These are phyloP conservation scores for Pseudomugil gertrudae DNA, from an alignment of 2,797 vertebrate genomes.

Conservation along the genomic window DNA sequence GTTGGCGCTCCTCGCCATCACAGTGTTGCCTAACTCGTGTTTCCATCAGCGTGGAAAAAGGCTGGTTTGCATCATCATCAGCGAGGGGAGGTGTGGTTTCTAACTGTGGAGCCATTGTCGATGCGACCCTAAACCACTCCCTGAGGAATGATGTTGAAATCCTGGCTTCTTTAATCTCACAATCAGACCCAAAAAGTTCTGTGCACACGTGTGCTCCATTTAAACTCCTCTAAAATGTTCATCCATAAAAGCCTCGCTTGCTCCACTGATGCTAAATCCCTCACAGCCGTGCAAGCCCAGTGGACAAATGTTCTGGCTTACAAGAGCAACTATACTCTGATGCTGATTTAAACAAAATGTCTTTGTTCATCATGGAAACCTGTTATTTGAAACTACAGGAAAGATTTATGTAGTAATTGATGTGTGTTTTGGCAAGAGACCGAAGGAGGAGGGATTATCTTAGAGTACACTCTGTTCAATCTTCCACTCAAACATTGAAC, in stretches of 20 bases:
- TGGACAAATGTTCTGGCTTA: slow-evolving; percentile 35
- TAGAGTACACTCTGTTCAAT: slow-evolving; percentile 21
- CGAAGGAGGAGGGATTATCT: slow-evolving; percentile 18
- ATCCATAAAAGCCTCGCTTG: slow-evolving; percentile 28
- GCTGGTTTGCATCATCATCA: slow-evolving; percentile 72
- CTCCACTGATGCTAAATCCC: slow-evolving; percentile 41
- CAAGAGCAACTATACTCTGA: slow-evolving; percentile 50
- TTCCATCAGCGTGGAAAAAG: slow-evolving; percentile 64
- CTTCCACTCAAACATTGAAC: slow-evolving; percentile 7
- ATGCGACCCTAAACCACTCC: slow-evolving; percentile 39
- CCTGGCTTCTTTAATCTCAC: slow-evolving; percentile 36
- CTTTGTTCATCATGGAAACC: slow-evolving; percentile 66
- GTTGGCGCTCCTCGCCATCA: slow-evolving; percentile 43
- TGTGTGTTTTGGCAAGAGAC: slow-evolving; percentile 38
- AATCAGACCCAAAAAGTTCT: slow-evolving; percentile 32
- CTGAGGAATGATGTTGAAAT: slow-evolving; percentile 33
- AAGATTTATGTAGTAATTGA: slow-evolving; percentile 49
- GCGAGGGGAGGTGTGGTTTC: slow-evolving; percentile 57
- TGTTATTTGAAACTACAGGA: slow-evolving; percentile 37
- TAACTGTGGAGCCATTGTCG: slow-evolving; percentile 75
- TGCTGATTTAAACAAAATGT: slow-evolving; percentile 57
- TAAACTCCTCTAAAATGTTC: slow-evolving; percentile 35
- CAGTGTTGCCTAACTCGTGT: slow-evolving; percentile 61
- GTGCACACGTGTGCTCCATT: slow-evolving; percentile 56
- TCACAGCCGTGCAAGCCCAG: slow-evolving; percentile 16